Percentiles rank a stretch among this genome's conserved stretches.
Evolutionary conservation across 1,140 invertebrate genomes (phyloP).

Genomic region (Drosophila nasuta): DNA sequence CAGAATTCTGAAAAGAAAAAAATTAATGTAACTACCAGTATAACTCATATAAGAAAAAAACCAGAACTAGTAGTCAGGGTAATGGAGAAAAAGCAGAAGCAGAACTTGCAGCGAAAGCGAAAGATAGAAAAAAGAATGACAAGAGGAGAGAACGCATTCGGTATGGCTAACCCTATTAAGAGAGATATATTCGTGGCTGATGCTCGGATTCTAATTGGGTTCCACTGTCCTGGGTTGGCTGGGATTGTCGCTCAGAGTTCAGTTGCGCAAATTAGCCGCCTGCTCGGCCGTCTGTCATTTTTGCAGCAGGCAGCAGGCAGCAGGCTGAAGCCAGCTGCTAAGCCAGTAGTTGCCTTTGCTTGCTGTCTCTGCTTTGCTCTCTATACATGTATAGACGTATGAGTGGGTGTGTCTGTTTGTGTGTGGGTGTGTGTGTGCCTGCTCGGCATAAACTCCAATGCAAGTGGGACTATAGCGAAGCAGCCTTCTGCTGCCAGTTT

Average conservation of each 20-base stretch:
- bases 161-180: neutral
- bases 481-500: slow-evolving; percentile 36
- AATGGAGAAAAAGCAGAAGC: too few species aligned
- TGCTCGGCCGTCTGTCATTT: slow-evolving; percentile 46
- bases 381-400: neutral
- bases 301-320: slow-evolving; percentile 22
- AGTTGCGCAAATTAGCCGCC: slow-evolving; percentile 68
- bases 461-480: slow-evolving; percentile 17
- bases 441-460: slow-evolving; percentile 19
- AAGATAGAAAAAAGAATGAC: too few species aligned
- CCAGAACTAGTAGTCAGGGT: too few species aligned
- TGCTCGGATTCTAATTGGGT: slow-evolving; percentile 11
- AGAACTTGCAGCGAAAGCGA: too few species aligned
- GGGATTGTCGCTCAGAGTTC: slow-evolving; percentile 47
- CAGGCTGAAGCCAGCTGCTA: slow-evolving; percentile 6
- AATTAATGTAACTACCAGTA: too few species aligned
- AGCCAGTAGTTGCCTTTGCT: neutral
- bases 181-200: neutral
- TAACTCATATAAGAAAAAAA: too few species aligned
- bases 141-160: too few species aligned
- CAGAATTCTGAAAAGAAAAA: too few species aligned
- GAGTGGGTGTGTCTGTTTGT: slow-evolving; percentile 1
- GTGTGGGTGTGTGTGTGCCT: neutral
- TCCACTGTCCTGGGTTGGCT: slow-evolving; percentile 43
- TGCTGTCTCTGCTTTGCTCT: slow-evolving; percentile 17